These are phyloP conservation scores for Nematopogon swammerdamellus DNA, from an alignment of 2,888 invertebrate genomes.

Conservation along the genomic window DNA sequence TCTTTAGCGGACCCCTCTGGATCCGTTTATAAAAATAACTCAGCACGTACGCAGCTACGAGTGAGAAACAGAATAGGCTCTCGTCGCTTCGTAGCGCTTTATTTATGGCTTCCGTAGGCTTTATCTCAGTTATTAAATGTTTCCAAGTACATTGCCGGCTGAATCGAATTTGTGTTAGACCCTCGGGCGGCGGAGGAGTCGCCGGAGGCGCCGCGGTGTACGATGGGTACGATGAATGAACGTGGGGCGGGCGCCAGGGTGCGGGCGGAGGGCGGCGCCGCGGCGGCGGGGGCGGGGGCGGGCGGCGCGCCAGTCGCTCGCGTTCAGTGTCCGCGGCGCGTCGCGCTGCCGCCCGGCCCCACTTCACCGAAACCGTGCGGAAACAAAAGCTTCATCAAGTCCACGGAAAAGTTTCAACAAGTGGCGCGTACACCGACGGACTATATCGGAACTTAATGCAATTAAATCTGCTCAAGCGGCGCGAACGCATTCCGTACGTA, in stretches of 20 bases:
- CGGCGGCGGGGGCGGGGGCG: neutral
- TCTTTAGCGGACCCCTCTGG: no score
- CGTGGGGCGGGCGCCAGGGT: neutral
- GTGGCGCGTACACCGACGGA: neutral
- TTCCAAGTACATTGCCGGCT: neutral
- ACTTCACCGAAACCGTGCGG: neutral
- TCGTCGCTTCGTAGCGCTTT: no score
- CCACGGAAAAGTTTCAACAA: neutral
- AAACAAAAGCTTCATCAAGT: neutral
- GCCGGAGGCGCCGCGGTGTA: no score
- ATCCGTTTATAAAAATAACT: no score
- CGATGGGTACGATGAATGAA: neutral
- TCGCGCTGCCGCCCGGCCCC: neutral
- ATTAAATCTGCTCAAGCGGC: no score
- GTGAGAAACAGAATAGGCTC: no score
- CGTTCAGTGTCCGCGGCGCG: neutral
- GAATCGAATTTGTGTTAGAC: neutral
- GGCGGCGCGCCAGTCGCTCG: neutral
- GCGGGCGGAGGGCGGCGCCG: neutral
- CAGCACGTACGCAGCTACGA: no score
- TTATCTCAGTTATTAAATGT: neutral
- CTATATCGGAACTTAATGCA: no score
- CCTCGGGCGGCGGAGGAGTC: neutral
- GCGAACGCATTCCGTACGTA: no score
- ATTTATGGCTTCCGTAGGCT: no score